phyloP scores from a whole-genome alignment of 2,888 invertebrate species.

The Therioaphis trifolii region DNA sequence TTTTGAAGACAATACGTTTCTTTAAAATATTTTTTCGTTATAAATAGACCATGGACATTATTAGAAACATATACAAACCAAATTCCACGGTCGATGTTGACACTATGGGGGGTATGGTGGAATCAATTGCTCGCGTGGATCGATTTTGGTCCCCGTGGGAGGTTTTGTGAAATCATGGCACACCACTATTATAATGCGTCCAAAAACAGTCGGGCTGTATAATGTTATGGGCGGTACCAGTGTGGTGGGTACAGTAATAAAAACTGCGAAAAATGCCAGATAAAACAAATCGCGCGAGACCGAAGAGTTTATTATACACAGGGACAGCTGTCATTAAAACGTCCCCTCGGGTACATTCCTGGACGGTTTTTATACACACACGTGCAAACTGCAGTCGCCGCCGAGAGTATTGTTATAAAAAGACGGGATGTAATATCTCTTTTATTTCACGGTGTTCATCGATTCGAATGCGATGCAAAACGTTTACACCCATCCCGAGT shows the following conservation, averaged over 20 bases:
- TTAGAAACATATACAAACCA: not conserved
- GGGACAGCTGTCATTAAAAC: slow-evolving; percentile 41
- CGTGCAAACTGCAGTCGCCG: not conserved
- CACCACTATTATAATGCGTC: slow-evolving; percentile 8
- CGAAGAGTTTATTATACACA: not conserved
- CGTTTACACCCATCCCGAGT: slow-evolving; percentile 10
- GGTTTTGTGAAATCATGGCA: slow-evolving; percentile 27
- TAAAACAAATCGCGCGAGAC: slow-evolving; percentile 28
- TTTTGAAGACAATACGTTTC: no score
- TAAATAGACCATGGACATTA: not conserved
- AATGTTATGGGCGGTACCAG: not conserved
- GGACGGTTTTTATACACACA: not conserved
- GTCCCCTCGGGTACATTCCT: slow-evolving; percentile 27
- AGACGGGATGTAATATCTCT: not conserved
- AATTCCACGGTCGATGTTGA: slow-evolving; percentile 12
- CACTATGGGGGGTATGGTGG: not conserved
- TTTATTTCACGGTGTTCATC: slow-evolving; percentile 26
- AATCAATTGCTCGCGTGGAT: slow-evolving; percentile 26
- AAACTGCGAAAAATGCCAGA: slow-evolving; percentile 23
- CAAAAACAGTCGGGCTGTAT: not conserved
- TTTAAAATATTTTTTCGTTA: no score
- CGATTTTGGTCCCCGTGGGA: slow-evolving; percentile 43
- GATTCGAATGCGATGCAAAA: slow-evolving; percentile 29
- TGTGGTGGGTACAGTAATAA: slow-evolving; percentile 8
- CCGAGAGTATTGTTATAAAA: slow-evolving; percentile 7